Percentiles rank a stretch among this genome's conserved stretches.
These are phyloP conservation scores for Pogonomyrmex californicus DNA, from an alignment of 1,140 invertebrate genomes.

Conservation along the genomic window DNA sequence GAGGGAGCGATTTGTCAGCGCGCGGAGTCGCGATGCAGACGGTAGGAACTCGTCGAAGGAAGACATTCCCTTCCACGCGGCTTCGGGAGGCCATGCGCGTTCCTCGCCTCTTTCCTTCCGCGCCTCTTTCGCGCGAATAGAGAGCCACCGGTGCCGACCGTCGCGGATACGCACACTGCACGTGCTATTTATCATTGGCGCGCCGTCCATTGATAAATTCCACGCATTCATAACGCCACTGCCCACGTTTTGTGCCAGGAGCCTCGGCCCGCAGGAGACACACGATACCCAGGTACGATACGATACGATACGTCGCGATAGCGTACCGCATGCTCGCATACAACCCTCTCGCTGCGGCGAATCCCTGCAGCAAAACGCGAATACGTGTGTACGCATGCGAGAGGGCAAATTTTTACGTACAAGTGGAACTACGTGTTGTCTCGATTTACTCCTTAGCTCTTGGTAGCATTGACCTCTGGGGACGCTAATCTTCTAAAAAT, in stretches of 20 bases:
- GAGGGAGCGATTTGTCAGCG: slow-evolving; percentile 72
- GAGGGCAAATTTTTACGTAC: slow-evolving; percentile 25
- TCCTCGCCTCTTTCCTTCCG: slow-evolving; percentile 28
- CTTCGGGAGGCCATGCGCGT: slow-evolving; percentile 4
- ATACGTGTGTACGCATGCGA: slow-evolving; percentile 50
- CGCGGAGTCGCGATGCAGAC: slow-evolving; percentile 50
- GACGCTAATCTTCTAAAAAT: neutral
- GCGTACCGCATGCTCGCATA: slow-evolving; percentile 12
- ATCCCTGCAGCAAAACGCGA: neutral
- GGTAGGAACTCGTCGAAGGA: slow-evolving; percentile 68
- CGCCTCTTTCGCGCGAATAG: slow-evolving; percentile 73
- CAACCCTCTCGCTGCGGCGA: neutral
- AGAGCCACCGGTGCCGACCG: slow-evolving; percentile 65
- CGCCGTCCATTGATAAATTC: slow-evolving; percentile 86
- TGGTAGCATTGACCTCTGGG: neutral
- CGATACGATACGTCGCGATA: slow-evolving; percentile 77
- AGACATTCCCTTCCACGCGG: slow-evolving; percentile 62
- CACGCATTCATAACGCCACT: slow-evolving; percentile 84
- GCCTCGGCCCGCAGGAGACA: slow-evolving; percentile 75
- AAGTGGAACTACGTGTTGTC: neutral
- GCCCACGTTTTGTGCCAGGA: slow-evolving; percentile 66
- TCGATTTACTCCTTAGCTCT: neutral
- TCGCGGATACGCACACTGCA: slow-evolving; percentile 80
- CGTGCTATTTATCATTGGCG: slow-evolving; percentile 85
- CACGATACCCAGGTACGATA: slow-evolving; percentile 79